phyloP scores from a whole-genome alignment of 2,113 vertebrate genomes.

The Cebus imitator region DNA sequence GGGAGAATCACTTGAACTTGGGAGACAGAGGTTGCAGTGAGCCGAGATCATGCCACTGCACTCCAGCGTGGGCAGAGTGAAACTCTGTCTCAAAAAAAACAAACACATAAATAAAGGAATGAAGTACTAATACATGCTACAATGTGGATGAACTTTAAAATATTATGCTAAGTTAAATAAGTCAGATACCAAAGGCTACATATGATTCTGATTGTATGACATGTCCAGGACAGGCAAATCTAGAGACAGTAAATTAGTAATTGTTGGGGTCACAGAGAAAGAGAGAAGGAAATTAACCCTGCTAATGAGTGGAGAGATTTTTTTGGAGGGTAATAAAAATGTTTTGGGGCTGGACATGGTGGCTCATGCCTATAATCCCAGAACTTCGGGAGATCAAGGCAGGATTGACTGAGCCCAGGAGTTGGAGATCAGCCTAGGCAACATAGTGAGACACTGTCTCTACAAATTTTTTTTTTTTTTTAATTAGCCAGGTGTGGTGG shows the following conservation, averaged over 20 bases:
- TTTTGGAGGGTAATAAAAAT: not conserved
- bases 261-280: not conserved
- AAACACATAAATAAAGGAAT: not conserved
- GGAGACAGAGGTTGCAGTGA: no score
- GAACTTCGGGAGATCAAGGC: no score
- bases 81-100: no score
- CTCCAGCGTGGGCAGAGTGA: no score
- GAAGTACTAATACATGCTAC: not conserved
- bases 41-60: no score
- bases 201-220: not conserved
- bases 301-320: not conserved
- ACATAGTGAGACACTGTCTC: no score
- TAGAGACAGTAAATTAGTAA: not conserved
- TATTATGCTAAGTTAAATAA: not conserved
- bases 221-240: not conserved
- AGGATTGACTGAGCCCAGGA: no score
- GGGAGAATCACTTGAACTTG: no score
- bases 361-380: no score
- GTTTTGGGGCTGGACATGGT: not conserved
- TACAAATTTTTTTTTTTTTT: no score
- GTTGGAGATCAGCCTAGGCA: no score
- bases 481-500: no score
- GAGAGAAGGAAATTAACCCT: not conserved
- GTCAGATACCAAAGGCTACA: not conserved
- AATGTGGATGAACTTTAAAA: not conserved